Conservation (phyloP, 2,113 vertebrate species). For the Archilochus colubris region DNA sequence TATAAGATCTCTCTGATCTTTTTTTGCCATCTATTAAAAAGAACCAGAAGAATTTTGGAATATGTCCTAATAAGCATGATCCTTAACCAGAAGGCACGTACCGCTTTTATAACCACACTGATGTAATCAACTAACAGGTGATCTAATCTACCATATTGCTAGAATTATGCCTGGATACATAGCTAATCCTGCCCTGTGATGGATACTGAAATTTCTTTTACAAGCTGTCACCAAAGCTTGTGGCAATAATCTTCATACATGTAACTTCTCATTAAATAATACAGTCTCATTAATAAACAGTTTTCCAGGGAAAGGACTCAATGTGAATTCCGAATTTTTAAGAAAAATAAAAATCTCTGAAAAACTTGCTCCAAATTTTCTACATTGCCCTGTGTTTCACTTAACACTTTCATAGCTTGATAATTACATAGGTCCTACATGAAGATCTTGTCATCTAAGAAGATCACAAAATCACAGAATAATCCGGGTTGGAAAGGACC, state of each 20-base stretch:
- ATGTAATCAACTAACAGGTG: background rate
- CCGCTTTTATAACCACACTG: background rate
- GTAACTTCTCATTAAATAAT: background rate
- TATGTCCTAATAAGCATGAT: background rate
- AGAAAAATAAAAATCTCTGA: background rate
- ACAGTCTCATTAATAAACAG: background rate
- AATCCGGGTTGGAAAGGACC: too few relatives aligned
- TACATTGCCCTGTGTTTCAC: background rate
- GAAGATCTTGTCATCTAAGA: background rate
- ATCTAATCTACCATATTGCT: background rate
- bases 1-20: constrained; percentile 16
- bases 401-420: background rate
- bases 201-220: background rate
- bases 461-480: background rate
- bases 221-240: background rate
- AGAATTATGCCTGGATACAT: background rate
- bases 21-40: background rate
- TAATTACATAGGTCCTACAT: background rate
- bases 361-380: background rate
- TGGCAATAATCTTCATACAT: background rate
- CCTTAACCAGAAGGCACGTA: background rate
- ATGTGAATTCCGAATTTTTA: background rate
- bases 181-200: background rate
- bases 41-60: background rate
- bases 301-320: background rate